Conservation (phyloP, 2,797 vertebrate genomes). For the Myotis myotis region DNA sequence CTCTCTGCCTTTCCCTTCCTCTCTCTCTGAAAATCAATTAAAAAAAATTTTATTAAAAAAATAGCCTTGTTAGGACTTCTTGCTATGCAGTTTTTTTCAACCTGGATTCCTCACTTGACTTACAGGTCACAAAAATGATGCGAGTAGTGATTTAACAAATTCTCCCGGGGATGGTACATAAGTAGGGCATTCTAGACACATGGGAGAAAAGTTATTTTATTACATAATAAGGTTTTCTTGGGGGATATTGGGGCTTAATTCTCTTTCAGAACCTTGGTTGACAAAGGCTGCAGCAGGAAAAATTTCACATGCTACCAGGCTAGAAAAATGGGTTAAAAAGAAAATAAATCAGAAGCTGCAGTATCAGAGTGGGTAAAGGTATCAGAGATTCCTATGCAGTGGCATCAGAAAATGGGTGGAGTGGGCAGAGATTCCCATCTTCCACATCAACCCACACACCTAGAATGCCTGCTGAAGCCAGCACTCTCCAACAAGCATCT, state of each 20-base stretch:
- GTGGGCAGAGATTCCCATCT: neutral
- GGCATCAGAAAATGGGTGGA: neutral
- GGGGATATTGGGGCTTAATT: neutral
- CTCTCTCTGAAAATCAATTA: no score
- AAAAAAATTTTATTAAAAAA: no score
- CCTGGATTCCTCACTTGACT: neutral
- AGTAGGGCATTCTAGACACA: neutral
- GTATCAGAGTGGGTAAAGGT: neutral
- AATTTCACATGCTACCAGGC: neutral
- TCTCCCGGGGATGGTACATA: neutral
- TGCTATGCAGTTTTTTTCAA: neutral
- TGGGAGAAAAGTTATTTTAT: neutral
- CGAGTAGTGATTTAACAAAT: neutral
- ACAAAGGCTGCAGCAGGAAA: neutral
- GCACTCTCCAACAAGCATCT: neutral
- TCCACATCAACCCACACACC: neutral
- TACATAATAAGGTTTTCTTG: neutral
- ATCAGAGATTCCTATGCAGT: neutral
- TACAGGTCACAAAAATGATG: neutral
- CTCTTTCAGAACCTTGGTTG: neutral
- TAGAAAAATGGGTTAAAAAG: neutral
- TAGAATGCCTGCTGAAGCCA: neutral
- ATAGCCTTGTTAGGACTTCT: neutral
- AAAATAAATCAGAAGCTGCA: neutral
- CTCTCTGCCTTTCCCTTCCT: no score